Conservation (phyloP, 1,140 invertebrate genomes). For the Papilio machaon region DNA sequence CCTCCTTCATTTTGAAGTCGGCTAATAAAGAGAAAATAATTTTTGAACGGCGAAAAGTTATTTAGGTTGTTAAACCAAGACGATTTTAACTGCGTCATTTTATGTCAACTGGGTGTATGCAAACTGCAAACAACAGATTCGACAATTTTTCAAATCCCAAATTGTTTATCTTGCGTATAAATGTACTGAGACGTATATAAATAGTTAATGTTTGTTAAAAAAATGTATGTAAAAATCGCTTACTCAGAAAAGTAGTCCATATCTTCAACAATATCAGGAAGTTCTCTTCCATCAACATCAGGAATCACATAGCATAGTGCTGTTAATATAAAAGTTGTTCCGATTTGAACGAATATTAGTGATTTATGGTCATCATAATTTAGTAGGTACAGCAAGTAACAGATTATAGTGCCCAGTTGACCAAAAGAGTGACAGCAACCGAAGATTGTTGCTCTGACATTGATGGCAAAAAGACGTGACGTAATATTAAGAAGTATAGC, state of each 20-base stretch:
- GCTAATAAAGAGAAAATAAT: too few relatives aligned
- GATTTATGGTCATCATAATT: conserved; percentile 46
- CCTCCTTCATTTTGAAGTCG: too few relatives aligned
- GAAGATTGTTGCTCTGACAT: conserved; percentile 62
- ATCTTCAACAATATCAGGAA: conserved; percentile 70
- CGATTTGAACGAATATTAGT: conserved; percentile 48
- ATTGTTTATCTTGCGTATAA: too few relatives aligned
- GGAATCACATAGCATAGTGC: conserved; percentile 56
- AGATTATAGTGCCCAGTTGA: conserved; percentile 63
- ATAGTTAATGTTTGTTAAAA: not conserved
- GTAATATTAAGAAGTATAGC: conserved; percentile 65
- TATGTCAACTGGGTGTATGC: too few relatives aligned
- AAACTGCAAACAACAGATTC: too few relatives aligned
- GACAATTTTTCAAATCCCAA: too few relatives aligned
- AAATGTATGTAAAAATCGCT: conserved; percentile 32
- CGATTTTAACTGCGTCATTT: too few relatives aligned
- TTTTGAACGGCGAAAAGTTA: too few relatives aligned
- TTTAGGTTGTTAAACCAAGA: too few relatives aligned
- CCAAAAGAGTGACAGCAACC: conserved; percentile 65
- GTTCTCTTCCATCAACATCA: conserved; percentile 68
- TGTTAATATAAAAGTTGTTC: conserved; percentile 48
- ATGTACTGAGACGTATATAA: too few relatives aligned
- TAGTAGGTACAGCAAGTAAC: conserved; percentile 57
- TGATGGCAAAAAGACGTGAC: conserved; percentile 66
- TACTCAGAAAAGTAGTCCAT: conserved; percentile 77